Percentiles rank a stretch among this genome's conserved stretches.
These are phyloP conservation scores for Bombus breviceps DNA, from an alignment of 1,140 invertebrate genomes.

Conservation along the genomic window DNA sequence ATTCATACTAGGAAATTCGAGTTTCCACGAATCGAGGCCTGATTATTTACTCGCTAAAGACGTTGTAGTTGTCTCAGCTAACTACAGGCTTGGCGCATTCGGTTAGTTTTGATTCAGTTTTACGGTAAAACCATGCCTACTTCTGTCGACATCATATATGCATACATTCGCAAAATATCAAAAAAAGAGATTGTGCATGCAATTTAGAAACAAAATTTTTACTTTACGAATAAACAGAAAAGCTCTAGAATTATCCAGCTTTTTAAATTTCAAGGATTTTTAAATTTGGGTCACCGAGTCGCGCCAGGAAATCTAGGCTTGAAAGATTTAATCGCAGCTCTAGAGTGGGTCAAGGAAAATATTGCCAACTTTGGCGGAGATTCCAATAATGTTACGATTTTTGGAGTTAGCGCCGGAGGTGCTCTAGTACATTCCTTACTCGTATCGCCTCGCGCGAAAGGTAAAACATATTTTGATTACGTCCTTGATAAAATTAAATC, in stretches of 20 bases:
- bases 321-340: slow-evolving; percentile 84
- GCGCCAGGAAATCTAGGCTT: slow-evolving; percentile 82
- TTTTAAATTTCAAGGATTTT: slow-evolving; percentile 63
- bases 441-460: slow-evolving; percentile 61
- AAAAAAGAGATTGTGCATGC: too few relatives aligned
- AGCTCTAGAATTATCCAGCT: background rate
- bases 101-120: slow-evolving; percentile 72
- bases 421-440: slow-evolving; percentile 74
- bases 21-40: slow-evolving; percentile 75
- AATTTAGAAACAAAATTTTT: background rate
- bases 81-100: slow-evolving; percentile 83
- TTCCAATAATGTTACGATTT: slow-evolving; percentile 85
- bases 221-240: background rate
- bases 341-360: slow-evolving; percentile 86
- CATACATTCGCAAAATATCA: too few relatives aligned
- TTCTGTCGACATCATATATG: too few relatives aligned
- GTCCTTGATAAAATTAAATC: background rate
- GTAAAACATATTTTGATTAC: slow-evolving; percentile 31
- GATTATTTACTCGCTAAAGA: slow-evolving; percentile 83
- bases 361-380: slow-evolving; percentile 86
- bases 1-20: slow-evolving; percentile 81
- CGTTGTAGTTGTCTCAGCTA: slow-evolving; percentile 84
- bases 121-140: accelerated
- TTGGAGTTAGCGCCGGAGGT: slow-evolving; percentile 85
- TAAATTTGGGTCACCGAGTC: slow-evolving; percentile 65